Evolutionary conservation across 2,797 vertebrate genomes (phyloP).

Genomic region (Sciurus vulgaris): DNA sequence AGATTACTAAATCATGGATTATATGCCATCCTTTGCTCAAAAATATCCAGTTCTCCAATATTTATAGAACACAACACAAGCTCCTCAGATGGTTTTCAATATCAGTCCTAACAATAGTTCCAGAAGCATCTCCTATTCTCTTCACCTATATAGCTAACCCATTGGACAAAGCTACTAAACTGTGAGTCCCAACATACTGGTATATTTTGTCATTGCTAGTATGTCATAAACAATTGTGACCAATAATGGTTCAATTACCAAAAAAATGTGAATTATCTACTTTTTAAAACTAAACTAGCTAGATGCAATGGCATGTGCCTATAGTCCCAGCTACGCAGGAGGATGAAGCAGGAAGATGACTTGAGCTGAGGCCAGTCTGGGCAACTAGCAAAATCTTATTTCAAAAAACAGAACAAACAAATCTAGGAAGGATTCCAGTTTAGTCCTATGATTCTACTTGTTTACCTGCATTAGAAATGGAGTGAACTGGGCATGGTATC

Average conservation of each 20-base stretch:
- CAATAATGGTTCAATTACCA: background rate
- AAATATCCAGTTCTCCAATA: background rate
- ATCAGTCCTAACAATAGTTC: background rate
- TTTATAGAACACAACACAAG: background rate
- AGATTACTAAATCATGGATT: background rate
- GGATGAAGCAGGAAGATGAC: background rate
- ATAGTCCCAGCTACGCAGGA: background rate
- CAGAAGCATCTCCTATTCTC: background rate
- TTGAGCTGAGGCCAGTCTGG: background rate
- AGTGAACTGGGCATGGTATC: no score
- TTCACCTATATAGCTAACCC: background rate
- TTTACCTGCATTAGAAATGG: constrained; percentile 42
- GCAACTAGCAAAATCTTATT: background rate
- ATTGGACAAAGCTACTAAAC: background rate
- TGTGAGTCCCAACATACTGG: background rate
- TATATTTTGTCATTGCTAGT: background rate
- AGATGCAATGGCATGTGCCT: background rate
- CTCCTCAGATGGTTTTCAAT: background rate
- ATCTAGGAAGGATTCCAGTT: constrained; percentile 5
- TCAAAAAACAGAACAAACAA: background rate
- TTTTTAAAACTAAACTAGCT: constrained; percentile 54
- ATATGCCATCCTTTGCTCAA: background rate
- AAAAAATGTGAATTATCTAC: background rate
- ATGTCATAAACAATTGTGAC: background rate
- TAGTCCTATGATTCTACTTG: constrained; percentile 1